Evolutionary conservation across 37 sponge, comb jelly and placozoan genomes (phyloP).

Genomic region (Eunapius fragilis): DNA sequence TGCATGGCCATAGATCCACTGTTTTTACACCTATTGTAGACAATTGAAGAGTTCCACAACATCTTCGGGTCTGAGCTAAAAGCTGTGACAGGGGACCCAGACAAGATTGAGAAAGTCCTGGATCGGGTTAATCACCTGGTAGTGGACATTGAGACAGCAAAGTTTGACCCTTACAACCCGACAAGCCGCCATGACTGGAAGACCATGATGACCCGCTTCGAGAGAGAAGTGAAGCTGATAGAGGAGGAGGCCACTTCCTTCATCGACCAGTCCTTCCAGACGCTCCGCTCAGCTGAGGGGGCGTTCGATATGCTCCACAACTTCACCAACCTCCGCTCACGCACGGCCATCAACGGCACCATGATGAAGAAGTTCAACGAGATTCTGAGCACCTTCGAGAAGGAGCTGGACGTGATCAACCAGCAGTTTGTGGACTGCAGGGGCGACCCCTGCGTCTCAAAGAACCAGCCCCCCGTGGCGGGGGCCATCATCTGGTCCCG

Average conservation of each 20-base stretch:
- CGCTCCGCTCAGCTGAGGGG: constrained; percentile 95
- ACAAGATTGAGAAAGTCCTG: constrained; percentile 82
- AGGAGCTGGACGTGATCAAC: constrained; percentile 92
- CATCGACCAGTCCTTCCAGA: constrained; percentile 97
- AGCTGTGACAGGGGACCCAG: constrained; percentile 96
- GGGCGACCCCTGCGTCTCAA: constrained; percentile 84
- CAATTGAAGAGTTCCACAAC: constrained; percentile 97
- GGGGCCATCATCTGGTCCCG: constrained; percentile 95
- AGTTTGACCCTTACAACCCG: constrained; percentile 89
- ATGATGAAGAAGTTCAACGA: constrained; percentile 98
- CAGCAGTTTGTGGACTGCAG: constrained; percentile 75
- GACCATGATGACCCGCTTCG: constrained; percentile 88
- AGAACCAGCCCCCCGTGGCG: constrained; percentile 96
- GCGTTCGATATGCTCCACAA: constrained; percentile 99
- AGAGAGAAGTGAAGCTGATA: constrained; percentile 85
- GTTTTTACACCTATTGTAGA: constrained; percentile 36
- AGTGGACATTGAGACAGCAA: constrained; percentile 68
- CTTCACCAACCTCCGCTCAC: constrained; percentile 90
- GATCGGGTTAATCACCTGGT: constrained; percentile 80
- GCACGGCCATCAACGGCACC: constrained; percentile 91
- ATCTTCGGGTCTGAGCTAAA: constrained; percentile 99
- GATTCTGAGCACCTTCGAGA: constrained; percentile 89
- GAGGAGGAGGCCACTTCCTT: constrained; percentile 94
- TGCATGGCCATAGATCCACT: no score
- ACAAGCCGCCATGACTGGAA: constrained; percentile 81